A percentile compares a stretch with the other conserved stretches of the same genome.
These are phyloP conservation scores for Eupleurogrammus muticus DNA, from an alignment of 2,797 vertebrate species.

Conservation along the genomic window DNA sequence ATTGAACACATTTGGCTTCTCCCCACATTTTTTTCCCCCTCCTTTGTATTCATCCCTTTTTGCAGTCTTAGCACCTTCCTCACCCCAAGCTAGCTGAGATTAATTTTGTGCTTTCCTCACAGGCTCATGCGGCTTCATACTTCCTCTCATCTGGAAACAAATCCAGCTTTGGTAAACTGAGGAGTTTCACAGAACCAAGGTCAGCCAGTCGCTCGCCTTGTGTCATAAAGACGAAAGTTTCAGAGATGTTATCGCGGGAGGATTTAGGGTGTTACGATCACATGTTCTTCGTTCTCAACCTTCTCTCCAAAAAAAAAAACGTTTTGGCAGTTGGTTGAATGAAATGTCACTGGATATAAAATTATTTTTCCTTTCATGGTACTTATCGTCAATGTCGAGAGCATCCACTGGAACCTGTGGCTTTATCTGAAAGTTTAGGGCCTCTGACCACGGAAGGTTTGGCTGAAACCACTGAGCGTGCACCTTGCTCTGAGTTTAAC, in stretches of 20 bases:
- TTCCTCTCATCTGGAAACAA: constrained; percentile 66
- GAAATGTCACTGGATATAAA: constrained; percentile 36
- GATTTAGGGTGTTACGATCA: constrained; percentile 47
- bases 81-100: constrained; percentile 24
- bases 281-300: constrained; percentile 23
- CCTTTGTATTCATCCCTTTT: constrained; percentile 15
- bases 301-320: constrained; percentile 27
- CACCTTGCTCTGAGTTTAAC: constrained; percentile 17
- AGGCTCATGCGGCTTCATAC: constrained; percentile 53
- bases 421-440: constrained; percentile 31
- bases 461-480: constrained; percentile 43
- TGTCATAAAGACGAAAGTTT: constrained; percentile 47
- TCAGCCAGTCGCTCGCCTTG: constrained; percentile 27
- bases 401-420: constrained; percentile 5
- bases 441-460: constrained; percentile 15
- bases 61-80: constrained; percentile 14
- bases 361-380: constrained; percentile 3
- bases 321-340: constrained; percentile 33
- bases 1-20: background rate
- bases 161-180: constrained; percentile 48
- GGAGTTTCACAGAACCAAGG: constrained; percentile 43
- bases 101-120: constrained; percentile 42
- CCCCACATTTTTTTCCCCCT: constrained; percentile 17
- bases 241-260: constrained; percentile 52
- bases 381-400: constrained; percentile 3